phyloP scores from a whole-genome alignment of 2,113 vertebrate genomes.

The Spea bombifrons region DNA sequence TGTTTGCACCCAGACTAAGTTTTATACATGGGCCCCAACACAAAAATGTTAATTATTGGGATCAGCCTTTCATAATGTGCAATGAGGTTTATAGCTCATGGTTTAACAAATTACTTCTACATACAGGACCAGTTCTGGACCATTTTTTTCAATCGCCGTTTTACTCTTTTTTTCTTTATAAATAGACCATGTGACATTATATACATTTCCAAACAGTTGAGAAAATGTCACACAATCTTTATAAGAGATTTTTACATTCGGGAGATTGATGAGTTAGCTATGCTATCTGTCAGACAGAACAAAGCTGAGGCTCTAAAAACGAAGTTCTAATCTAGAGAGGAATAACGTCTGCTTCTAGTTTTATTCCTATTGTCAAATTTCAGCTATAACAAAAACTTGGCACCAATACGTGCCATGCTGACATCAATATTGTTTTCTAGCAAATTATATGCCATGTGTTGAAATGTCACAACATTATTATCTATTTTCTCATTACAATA shows the following conservation, averaged over 20 bases:
- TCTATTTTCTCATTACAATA: neutral
- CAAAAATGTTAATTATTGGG: no score
- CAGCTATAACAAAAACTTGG: constrained; percentile 5
- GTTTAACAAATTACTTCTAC: no score
- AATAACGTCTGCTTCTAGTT: neutral
- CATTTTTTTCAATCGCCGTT: no score
- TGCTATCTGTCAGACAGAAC: constrained; percentile 34
- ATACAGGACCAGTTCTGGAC: no score
- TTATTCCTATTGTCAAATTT: constrained; percentile 27
- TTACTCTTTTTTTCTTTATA: neutral
- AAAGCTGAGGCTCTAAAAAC: constrained; percentile 24
- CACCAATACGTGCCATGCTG: constrained; percentile 21
- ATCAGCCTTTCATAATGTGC: no score
- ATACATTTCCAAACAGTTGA: neutral
- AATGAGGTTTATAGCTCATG: no score
- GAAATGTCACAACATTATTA: constrained; percentile 34
- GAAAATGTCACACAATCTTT: constrained; percentile 6
- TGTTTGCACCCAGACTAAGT: no score
- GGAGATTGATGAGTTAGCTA: constrained; percentile 31
- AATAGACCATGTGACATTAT: neutral
- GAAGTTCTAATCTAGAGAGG: constrained; percentile 6
- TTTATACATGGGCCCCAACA: no score
- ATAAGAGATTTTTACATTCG: neutral
- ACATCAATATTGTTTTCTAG: constrained; percentile 18
- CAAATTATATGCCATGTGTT: constrained; percentile 28